Percentiles rank a stretch among this genome's conserved stretches.
Evolutionary conservation across 2,797 vertebrate species (phyloP).

Genomic region (Hephaestus fuliginosus): DNA sequence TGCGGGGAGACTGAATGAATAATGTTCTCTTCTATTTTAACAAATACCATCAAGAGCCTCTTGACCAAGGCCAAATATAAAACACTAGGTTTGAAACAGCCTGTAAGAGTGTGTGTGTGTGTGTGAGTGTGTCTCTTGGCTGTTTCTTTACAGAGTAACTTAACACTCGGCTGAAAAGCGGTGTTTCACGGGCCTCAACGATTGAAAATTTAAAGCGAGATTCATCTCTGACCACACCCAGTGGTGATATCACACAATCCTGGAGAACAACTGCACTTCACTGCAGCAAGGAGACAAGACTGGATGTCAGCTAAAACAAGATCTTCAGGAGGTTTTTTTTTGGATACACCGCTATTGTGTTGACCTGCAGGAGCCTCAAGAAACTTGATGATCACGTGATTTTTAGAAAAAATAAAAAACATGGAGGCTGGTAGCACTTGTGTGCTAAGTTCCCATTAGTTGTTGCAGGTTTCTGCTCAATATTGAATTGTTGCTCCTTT

Average conservation of each 20-base stretch:
- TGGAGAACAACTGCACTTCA: neutral
- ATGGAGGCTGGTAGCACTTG: no score
- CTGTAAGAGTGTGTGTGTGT: neutral
- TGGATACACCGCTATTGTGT: neutral
- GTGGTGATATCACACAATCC: neutral
- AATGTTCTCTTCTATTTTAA: constrained; percentile 11
- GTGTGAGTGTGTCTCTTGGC: neutral
- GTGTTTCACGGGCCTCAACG: neutral
- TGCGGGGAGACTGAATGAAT: constrained; percentile 2
- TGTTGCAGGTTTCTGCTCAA: no score
- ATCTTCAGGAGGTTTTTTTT: no score
- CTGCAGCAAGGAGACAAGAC: neutral
- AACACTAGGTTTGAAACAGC: neutral
- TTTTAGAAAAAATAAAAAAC: no score
- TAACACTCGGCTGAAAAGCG: neutral
- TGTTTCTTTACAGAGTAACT: neutral
- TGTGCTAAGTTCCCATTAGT: no score
- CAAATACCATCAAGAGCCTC: constrained; percentile 23
- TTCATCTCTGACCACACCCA: neutral
- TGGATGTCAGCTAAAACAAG: neutral
- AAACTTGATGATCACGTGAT: no score
- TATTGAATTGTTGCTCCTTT: no score
- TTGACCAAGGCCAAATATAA: constrained; percentile 32
- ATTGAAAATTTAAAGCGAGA: neutral
- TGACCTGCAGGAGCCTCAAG: neutral